Conservation (phyloP, 2,888 invertebrate genomes). For the Agrotis puta region DNA sequence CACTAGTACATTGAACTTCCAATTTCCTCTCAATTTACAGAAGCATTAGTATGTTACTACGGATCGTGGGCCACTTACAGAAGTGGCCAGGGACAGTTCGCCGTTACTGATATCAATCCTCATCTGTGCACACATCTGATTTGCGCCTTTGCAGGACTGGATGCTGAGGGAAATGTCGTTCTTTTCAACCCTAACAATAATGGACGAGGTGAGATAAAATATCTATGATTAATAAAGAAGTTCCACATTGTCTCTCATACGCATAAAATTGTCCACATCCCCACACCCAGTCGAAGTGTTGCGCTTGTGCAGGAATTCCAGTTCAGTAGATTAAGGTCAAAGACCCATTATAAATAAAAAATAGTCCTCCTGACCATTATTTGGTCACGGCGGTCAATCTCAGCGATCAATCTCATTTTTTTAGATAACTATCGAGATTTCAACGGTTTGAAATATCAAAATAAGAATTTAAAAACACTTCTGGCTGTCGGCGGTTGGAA, state of each 20-base stretch:
- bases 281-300: too few relatives aligned
- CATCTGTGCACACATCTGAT: conserved; percentile 94
- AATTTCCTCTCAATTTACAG: conserved; percentile 74
- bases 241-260: too few relatives aligned
- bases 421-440: conserved; percentile 90
- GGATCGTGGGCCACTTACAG: conserved; percentile 95
- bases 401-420: conserved; percentile 14
- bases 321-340: too few relatives aligned
- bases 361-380: too few relatives aligned
- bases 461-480: conserved; percentile 90
- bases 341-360: too few relatives aligned
- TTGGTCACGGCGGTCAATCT: too few relatives aligned
- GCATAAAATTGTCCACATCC: too few relatives aligned
- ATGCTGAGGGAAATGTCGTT: conserved; percentile 86
- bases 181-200: conserved; percentile 92
- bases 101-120: conserved; percentile 92
- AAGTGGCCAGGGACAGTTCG: conserved; percentile 92
- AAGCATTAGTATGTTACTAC: conserved; percentile 93
- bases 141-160: conserved; percentile 94
- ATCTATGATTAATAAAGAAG: too few relatives aligned
- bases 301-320: too few relatives aligned
- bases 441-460: conserved; percentile 88
- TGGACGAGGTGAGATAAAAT: conserved; percentile 85
- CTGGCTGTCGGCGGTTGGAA: conserved; percentile 94
- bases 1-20: too few relatives aligned